phyloP scores from a whole-genome alignment of 2,888 invertebrate genomes.

The Epinotia brunnichana region DNA sequence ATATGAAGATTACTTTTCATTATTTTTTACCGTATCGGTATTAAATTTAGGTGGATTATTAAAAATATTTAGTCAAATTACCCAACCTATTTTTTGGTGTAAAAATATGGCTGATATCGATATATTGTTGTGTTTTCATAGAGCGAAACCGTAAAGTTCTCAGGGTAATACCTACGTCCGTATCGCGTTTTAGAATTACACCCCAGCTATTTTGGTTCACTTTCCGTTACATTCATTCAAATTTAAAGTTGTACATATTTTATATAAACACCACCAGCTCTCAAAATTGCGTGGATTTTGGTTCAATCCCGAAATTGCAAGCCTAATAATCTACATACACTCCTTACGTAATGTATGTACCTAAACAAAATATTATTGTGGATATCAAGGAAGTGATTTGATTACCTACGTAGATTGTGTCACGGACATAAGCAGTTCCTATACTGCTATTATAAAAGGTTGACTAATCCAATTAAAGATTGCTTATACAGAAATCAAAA shows the following conservation, averaged over 20 bases:
- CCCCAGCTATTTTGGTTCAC: not conserved
- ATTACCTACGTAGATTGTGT: too few relatives aligned
- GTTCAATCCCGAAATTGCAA: conserved; percentile 4
- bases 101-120: too few relatives aligned
- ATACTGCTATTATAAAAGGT: conserved; percentile 9
- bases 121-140: too few relatives aligned
- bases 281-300: not conserved
- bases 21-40: too few relatives aligned
- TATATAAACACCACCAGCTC: not conserved
- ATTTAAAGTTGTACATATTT: conserved; percentile 1
- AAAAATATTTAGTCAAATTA: too few relatives aligned
- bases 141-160: too few relatives aligned
- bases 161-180: too few relatives aligned
- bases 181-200: not conserved
- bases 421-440: conserved; percentile 21
- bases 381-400: conserved; percentile 19
- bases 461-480: conserved; percentile 33
- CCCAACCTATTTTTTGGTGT: too few relatives aligned
- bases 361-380: conserved; percentile 9
- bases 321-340: not conserved
- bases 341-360: not conserved
- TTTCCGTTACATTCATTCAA: not conserved
- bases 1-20: too few relatives aligned
- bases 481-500: conserved; percentile 8
- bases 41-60: too few relatives aligned